These are phyloP conservation scores for Mamestra brassicae DNA, from an alignment of 2,888 invertebrate species.

Conservation along the genomic window DNA sequence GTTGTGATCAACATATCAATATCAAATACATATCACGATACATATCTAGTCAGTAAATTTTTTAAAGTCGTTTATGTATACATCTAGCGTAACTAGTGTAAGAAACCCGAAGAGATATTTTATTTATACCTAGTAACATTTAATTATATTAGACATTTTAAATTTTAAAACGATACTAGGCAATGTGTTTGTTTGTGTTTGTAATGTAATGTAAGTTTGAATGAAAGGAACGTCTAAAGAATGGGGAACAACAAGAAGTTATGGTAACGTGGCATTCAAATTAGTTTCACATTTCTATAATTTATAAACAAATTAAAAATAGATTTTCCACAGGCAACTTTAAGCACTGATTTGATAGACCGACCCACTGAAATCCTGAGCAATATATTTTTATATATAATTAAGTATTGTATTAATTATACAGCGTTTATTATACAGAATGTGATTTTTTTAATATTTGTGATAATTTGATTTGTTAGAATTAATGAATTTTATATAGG, in stretches of 20 bases:
- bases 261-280: constrained; percentile 54
- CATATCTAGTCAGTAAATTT: constrained; percentile 86
- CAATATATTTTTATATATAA: constrained; percentile 90
- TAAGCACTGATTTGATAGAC: constrained; percentile 88
- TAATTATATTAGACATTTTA: constrained; percentile 57
- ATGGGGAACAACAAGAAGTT: constrained; percentile 69
- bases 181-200: constrained; percentile 45
- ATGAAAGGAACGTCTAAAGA: constrained; percentile 59
- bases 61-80: constrained; percentile 89
- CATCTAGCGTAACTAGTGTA: constrained; percentile 82
- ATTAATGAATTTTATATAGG: constrained; percentile 80
- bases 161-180: constrained; percentile 46
- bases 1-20: constrained; percentile 84
- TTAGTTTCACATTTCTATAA: constrained; percentile 66
- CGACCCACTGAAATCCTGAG: constrained; percentile 89
- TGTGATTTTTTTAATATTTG: constrained; percentile 85
- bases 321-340: constrained; percentile 74
- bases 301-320: constrained; percentile 58
- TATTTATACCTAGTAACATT: constrained; percentile 72
- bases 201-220: constrained; percentile 40
- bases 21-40: constrained; percentile 79
- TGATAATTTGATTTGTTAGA: constrained; percentile 84
- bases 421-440: constrained; percentile 87
- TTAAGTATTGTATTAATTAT: constrained; percentile 87
- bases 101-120: constrained; percentile 75